Evolutionary conservation across 2,113 vertebrate species (phyloP).

Genomic region (Chloropsis hardwickii): DNA sequence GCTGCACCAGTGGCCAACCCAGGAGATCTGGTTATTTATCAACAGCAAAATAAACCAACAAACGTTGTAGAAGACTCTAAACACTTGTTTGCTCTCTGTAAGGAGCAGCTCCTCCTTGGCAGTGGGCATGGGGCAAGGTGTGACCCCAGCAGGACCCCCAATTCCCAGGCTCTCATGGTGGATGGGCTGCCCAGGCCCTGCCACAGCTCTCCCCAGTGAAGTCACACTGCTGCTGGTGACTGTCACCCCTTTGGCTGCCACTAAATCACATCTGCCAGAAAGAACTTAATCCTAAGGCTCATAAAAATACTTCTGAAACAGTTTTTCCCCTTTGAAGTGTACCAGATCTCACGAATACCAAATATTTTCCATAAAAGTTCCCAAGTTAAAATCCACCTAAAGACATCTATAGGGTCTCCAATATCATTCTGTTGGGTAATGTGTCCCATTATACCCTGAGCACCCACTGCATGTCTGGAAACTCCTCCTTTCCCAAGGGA

Average conservation of each 20-base stretch:
- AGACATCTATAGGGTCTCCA: not conserved
- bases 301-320: conserved; percentile 25
- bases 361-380: not conserved
- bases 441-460: not conserved
- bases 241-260: not conserved
- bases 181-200: not conserved
- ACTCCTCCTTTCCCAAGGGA: not conserved
- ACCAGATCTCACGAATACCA: not conserved
- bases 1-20: not conserved
- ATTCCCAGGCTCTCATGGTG: not conserved
- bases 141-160: not conserved
- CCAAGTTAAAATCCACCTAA: not conserved
- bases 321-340: not conserved
- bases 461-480: not conserved
- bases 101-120: not conserved
- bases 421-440: not conserved
- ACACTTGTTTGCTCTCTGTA: not conserved
- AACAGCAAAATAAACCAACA: not conserved
- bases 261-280: not conserved
- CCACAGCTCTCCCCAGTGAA: not conserved
- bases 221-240: not conserved
- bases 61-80: fast-evolving
- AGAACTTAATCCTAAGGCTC: not conserved
- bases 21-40: not conserved
- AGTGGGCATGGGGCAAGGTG: fast-evolving